Base-by-base conservation (phyloP, 2,888 invertebrate species). In the Synanthedon formicaeformis region DNA sequence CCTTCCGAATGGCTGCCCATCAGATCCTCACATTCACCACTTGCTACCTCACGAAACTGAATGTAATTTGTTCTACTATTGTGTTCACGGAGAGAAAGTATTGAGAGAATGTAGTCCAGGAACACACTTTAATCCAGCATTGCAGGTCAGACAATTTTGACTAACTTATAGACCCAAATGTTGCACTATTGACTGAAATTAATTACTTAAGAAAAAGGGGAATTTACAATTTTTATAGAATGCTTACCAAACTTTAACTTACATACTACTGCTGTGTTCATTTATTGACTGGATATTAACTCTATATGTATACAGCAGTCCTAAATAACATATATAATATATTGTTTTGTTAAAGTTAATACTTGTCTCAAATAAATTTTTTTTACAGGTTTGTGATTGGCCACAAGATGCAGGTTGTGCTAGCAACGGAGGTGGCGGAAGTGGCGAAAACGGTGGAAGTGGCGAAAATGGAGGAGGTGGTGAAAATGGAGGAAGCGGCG, bases 61-160 rank as follows among this genome's bases (percentile, higher is more conserved):
- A 14, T 75, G 74, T 51, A 50, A 52, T 18, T 63, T 65, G 52
- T 75, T 66, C 61, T 74, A 76, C 55, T 63, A 68, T 51, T 78
- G 76, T 56, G 59, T 58, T 4, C 60, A 61, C 23, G 75, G 73
- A 8, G 59, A 66, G n/a, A 60, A 62, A 48, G 58, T 64, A 1
- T 63, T 59, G 34, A 59, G 57, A 10, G 50, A 58, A 0, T 73
- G 73, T 51, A 51, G 58, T 1, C 27, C 54, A 2, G 66, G 63
- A 1, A 53, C 58, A 0, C 56, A 57, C 12, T 60, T 60, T 51
- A 58, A 59, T 27, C 56, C 57, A 3, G 6, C 1, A 3, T 6
- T 53, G 1, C 58, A 58, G 55, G 58, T 58, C 27, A 51, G 14
- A 1, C 5, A 23, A 23, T 23, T 12, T 53, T 52, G 45, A 48